Evolutionary conservation across 1,140 invertebrate species (phyloP).

Genomic region (Lysiphlebus fabarum): DNA sequence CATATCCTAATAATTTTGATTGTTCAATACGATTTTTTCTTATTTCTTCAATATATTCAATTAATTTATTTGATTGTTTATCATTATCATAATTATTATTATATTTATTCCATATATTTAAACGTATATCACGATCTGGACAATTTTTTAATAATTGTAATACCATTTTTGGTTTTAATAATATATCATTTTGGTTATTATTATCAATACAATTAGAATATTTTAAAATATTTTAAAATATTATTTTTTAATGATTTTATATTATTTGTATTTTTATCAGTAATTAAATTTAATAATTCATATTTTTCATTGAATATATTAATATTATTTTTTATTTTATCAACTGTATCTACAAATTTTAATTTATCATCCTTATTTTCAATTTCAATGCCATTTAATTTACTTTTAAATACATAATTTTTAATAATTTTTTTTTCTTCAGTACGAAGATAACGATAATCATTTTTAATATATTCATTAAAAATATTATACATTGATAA

Average conservation of each 20-base stretch:
- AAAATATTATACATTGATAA: constrained; percentile 66
- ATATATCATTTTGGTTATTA: constrained; percentile 64
- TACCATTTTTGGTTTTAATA: constrained; percentile 69
- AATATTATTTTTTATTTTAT: constrained; percentile 54
- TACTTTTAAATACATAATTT: constrained; percentile 78
- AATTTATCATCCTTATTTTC: constrained; percentile 45
- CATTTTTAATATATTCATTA: constrained; percentile 59
- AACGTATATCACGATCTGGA: constrained; percentile 70
- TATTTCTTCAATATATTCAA: constrained; percentile 69
- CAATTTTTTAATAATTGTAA: constrained; percentile 75
- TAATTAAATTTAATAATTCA: constrained; percentile 63
- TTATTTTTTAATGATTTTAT: constrained; percentile 72
- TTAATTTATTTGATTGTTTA: not conserved
- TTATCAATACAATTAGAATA: constrained; percentile 62
- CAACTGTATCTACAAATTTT: constrained; percentile 29
- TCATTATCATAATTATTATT: no score
- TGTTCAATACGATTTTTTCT: constrained; percentile 65
- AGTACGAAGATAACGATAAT: constrained; percentile 60
- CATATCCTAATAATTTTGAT: constrained; percentile 76
- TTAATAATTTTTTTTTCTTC: constrained; percentile 69
- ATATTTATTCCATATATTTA: constrained; percentile 71
- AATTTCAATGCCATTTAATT: constrained; percentile 72
- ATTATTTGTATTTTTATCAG: constrained; percentile 64
- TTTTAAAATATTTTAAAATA: constrained; percentile 66
- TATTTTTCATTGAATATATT: constrained; percentile 61